Percentiles rank a stretch among this genome's conserved stretches.
Evolutionary conservation across 2,888 invertebrate genomes (phyloP).

Genomic region (Nesidiocoris tenuis): DNA sequence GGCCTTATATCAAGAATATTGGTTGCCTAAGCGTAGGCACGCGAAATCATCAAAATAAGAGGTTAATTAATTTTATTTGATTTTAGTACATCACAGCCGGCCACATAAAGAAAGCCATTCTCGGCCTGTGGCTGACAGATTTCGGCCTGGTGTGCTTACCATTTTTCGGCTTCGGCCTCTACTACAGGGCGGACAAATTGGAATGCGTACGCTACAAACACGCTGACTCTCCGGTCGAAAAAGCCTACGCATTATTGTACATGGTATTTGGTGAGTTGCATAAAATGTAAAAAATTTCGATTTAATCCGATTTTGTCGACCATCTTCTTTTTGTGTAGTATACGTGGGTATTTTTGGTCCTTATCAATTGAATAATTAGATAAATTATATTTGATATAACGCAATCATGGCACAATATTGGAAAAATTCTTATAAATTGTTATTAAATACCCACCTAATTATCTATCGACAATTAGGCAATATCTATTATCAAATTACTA

Average conservation of each 20-base stretch:
- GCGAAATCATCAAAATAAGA: too few relatives aligned
- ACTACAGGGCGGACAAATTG: constrained; percentile 61
- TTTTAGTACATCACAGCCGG: constrained; percentile 78
- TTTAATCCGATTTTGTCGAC: neutral
- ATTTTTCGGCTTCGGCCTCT: constrained; percentile 71
- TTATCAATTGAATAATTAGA: too few relatives aligned
- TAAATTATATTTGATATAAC: too few relatives aligned
- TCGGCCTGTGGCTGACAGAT: constrained; percentile 68
- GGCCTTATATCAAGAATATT: too few relatives aligned
- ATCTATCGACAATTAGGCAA: too few relatives aligned
- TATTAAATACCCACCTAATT: too few relatives aligned
- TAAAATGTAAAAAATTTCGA: neutral
- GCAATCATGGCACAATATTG: too few relatives aligned
- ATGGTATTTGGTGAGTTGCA: constrained; percentile 68
- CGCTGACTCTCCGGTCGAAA: constrained; percentile 64
- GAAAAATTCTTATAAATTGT: too few relatives aligned
- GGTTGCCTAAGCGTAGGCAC: too few relatives aligned
- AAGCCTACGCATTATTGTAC: constrained; percentile 74
- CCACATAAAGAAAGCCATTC: constrained; percentile 69
- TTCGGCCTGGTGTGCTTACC: constrained; percentile 73
- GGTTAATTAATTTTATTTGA: too few relatives aligned
- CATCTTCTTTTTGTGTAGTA: neutral
- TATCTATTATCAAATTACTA: too few relatives aligned
- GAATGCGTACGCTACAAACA: constrained; percentile 72
- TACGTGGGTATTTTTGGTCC: neutral